Evolutionary conservation across 2,888 invertebrate genomes (phyloP).

Genomic region (Melinaea marsaeus): DNA sequence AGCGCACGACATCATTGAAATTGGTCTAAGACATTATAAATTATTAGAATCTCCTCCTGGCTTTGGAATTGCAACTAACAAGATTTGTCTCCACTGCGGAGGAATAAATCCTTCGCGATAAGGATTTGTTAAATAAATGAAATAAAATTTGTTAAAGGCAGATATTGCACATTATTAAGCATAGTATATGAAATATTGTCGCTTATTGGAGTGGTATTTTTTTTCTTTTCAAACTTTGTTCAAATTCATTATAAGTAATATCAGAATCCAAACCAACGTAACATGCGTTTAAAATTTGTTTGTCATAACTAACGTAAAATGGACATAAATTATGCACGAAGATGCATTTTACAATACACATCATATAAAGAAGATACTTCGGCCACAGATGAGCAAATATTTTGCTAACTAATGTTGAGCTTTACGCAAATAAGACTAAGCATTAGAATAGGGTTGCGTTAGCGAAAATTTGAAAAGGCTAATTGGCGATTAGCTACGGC

Average conservation of each 20-base stretch:
- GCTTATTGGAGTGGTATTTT: conserved; percentile 10
- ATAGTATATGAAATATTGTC: conserved; percentile 17
- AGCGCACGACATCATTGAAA: conserved; percentile 20
- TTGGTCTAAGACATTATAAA: conserved; percentile 7
- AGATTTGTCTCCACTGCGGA: conserved; percentile 6
- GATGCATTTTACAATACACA: no score
- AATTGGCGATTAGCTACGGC: no score
- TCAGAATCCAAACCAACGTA: not conserved
- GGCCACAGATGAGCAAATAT: no score
- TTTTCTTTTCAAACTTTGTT: conserved; percentile 1
- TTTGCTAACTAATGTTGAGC: no score
- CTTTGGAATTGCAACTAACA: conserved; percentile 9
- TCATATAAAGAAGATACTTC: no score
- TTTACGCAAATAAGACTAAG: no score
- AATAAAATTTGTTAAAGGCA: conserved; percentile 7
- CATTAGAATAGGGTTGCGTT: no score
- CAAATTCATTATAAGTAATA: not conserved
- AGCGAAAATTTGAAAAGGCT: no score
- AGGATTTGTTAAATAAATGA: not conserved
- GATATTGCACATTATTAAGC: conserved; percentile 2
- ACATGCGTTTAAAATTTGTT: not conserved
- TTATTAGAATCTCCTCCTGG: not conserved
- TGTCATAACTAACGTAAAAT: not conserved
- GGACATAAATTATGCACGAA: not conserved
- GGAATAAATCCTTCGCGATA: conserved; percentile 2